Conservation (phyloP, 2,113 vertebrate species). For the Oryzias celebensis region DNA sequence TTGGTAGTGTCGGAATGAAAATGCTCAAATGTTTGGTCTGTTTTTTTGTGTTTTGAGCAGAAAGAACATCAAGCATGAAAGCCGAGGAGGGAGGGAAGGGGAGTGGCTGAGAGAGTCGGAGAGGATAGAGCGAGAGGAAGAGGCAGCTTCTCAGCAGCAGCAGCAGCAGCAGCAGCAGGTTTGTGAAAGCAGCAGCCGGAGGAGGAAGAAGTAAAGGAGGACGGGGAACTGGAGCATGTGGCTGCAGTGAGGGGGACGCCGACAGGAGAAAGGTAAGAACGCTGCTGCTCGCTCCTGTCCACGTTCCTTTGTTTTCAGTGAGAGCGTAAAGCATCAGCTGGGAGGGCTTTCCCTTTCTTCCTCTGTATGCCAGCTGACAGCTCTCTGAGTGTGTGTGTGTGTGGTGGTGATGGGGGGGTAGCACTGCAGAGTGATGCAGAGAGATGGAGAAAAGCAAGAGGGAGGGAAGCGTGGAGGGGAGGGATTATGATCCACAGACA, state of each 20-base stretch:
- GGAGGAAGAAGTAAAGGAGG: conserved; percentile 52
- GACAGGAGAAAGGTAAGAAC: conserved; percentile 57
- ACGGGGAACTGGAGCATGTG: conserved; percentile 58
- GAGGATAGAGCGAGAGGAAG: conserved; percentile 31
- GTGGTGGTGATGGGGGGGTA: conserved; percentile 35
- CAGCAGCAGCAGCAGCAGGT: conserved; percentile 69
- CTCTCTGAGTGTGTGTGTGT: conserved; percentile 10
- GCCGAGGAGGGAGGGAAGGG: conserved; percentile 23
- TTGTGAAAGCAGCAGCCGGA: conserved; percentile 61
- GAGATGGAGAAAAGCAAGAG: conserved; percentile 40
- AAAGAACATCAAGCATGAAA: conserved; percentile 37
- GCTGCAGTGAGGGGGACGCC: conserved; percentile 58
- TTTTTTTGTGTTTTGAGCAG: conserved; percentile 21
- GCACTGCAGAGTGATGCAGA: conserved; percentile 70
- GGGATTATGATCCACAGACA: conserved; percentile 42
- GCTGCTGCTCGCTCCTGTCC: conserved; percentile 4
- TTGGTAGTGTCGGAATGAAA: too few relatives aligned
- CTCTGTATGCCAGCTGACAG: conserved; percentile 49
- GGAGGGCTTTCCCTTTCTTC: conserved; percentile 35
- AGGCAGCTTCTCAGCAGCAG: conserved; percentile 51
- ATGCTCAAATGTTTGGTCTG: background rate
- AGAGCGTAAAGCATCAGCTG: background rate
- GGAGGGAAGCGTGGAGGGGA: conserved; percentile 28
- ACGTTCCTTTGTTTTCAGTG: conserved; percentile 10
- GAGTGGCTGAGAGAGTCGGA: conserved; percentile 44